Percentiles rank a stretch among this genome's conserved stretches.
Evolutionary conservation across 2,113 vertebrate species (phyloP).

Genomic region (Regulus satrapa): DNA sequence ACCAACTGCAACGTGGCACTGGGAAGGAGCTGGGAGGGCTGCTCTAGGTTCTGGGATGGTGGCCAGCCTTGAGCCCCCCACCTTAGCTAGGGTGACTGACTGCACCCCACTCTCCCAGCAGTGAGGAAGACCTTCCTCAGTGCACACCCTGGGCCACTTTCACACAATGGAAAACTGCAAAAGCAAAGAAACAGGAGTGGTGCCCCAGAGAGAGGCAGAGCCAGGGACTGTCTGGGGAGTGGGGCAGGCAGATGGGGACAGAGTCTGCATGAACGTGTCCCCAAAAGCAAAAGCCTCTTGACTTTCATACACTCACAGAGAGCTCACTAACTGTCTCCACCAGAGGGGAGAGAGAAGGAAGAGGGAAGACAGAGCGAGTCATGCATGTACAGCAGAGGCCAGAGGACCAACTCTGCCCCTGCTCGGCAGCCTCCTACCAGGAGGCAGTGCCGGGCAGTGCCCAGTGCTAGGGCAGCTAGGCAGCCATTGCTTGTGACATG

Average conservation of each 20-base stretch:
- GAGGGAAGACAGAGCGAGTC: not conserved
- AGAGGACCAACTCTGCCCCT: not conserved
- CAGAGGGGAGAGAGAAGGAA: not conserved
- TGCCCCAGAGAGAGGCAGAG: not conserved
- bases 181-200: not conserved
- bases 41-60: not conserved
- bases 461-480: too few relatives aligned
- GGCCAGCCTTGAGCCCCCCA: not conserved
- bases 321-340: not conserved
- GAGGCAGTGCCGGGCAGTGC: not conserved
- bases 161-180: rapidly evolving
- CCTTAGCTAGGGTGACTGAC: not conserved
- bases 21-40: not conserved
- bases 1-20: rapidly evolving
- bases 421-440: not conserved
- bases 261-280: not conserved
- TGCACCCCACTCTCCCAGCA: not conserved
- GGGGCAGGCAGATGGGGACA: not conserved
- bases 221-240: not conserved
- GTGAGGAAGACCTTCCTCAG: not conserved
- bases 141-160: not conserved
- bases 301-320: not conserved
- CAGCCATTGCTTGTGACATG: too few relatives aligned
- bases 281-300: not conserved
- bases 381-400: not conserved